A percentile compares a stretch with the other conserved stretches of the same genome.
Evolutionary conservation across 1,140 invertebrate genomes (phyloP).

Genomic region (Drosophila subpulchrella): DNA sequence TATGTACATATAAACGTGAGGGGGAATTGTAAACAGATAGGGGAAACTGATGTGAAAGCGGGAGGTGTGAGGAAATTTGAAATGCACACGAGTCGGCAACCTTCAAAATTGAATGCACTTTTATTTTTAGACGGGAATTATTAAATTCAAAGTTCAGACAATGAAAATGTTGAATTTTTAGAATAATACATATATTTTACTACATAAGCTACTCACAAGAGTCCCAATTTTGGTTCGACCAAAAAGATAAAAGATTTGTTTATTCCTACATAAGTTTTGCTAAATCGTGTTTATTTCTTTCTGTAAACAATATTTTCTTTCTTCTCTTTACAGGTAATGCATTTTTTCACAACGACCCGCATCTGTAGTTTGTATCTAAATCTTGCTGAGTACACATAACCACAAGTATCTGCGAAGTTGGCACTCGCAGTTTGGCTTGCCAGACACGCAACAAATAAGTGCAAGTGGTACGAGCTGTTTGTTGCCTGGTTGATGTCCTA

Average conservation of each 20-base stretch:
- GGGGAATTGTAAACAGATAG: conserved; percentile 15
- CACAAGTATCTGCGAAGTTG: conserved; percentile 17
- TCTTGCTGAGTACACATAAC: conserved; percentile 17
- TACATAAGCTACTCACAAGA: no score
- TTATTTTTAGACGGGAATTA: not conserved
- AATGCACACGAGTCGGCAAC: not conserved
- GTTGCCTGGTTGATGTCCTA: conserved; percentile 52
- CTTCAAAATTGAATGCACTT: not conserved
- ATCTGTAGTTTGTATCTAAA: conserved; percentile 17
- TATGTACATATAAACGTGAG: not conserved
- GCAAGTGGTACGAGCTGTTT: conserved; percentile 52
- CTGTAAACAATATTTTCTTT: conserved; percentile 9
- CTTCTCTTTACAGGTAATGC: conserved; percentile 61
- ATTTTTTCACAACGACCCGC: conserved; percentile 25
- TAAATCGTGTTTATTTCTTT: not conserved
- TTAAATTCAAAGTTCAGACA: no score
- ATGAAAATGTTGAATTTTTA: not conserved
- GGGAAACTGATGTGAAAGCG: not conserved
- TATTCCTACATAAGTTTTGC: no score
- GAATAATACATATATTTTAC: not conserved
- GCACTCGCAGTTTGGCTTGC: conserved; percentile 31
- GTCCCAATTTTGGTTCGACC: no score
- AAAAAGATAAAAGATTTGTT: no score
- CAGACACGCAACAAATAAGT: conserved; percentile 66
- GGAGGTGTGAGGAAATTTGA: not conserved